These are phyloP conservation scores for Danaus melanippus DNA, from an alignment of 1,140 invertebrate genomes.

Conservation along the genomic window DNA sequence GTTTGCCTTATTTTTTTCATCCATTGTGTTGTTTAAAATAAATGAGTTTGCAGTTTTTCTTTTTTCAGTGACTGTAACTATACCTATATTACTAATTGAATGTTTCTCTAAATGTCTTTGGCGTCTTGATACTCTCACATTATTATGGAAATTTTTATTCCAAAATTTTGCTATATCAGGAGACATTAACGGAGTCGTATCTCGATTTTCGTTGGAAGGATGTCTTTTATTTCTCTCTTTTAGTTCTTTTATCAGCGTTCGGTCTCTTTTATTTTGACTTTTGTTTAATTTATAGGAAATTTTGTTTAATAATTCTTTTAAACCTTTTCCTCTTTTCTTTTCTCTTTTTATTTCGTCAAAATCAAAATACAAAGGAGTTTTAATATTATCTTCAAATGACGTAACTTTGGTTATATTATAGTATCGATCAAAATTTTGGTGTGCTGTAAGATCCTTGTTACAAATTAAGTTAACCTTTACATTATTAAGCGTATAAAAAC, in stretches of 20 bases:
- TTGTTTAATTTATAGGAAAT: conserved; percentile 1
- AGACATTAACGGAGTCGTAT: neutral
- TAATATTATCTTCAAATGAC: conserved; percentile 1
- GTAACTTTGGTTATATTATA: neutral
- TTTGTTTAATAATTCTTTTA: conserved; percentile 26
- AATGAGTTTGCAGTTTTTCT: too few species aligned
- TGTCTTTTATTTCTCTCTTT: conserved; percentile 1
- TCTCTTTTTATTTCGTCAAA: conserved; percentile 8
- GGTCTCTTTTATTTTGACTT: too few species aligned
- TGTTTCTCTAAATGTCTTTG: too few species aligned
- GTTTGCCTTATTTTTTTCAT: conserved; percentile 3
- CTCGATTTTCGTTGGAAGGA: neutral
- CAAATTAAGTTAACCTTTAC: conserved; percentile 54
- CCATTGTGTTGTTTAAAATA: conserved; percentile 3
- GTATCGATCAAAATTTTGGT: neutral
- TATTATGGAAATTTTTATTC: conserved; percentile 26
- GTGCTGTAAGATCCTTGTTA: conserved; percentile 19
- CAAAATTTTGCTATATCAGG: conserved; percentile 32
- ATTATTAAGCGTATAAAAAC: conserved; percentile 40
- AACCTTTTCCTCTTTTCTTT: conserved; percentile 19
- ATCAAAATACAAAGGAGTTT: conserved; percentile 11
- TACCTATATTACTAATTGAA: conserved; percentile 1
- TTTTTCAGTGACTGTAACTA: neutral
- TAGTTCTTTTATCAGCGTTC: conserved; percentile 1
- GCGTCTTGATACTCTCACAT: too few species aligned